phyloP scores from a whole-genome alignment of 2,113 vertebrate genomes.

The Polypterus senegalus region DNA sequence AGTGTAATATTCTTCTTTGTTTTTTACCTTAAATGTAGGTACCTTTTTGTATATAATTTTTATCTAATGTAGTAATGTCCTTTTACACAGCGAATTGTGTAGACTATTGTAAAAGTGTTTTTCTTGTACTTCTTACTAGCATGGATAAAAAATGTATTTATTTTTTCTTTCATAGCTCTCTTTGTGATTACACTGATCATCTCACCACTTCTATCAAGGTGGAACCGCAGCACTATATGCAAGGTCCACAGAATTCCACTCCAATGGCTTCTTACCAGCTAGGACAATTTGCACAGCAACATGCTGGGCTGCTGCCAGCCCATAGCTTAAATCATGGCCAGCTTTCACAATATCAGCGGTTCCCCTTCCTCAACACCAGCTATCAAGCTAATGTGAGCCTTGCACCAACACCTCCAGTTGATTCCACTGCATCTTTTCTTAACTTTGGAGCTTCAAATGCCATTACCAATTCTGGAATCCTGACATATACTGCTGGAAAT shows the following conservation, averaged over 20 bases:
- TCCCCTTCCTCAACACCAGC: conserved; percentile 41
- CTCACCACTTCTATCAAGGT: conserved; percentile 25
- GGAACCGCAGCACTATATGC: conserved; percentile 43
- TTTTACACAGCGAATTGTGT: too few species aligned
- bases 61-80: too few species aligned
- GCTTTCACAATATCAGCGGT: conserved; percentile 35
- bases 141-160: too few species aligned
- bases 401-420: conserved; percentile 40
- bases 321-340: conserved; percentile 21
- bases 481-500: conserved; percentile 34
- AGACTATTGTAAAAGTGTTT: too few species aligned
- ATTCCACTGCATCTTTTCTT: conserved; percentile 44
- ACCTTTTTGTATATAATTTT: too few species aligned
- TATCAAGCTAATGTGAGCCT: conserved; percentile 40
- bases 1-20: too few species aligned
- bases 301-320: conserved; percentile 20
- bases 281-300: conserved; percentile 27
- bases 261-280: conserved; percentile 33
- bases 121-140: too few species aligned
- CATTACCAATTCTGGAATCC: conserved; percentile 28
- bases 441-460: conserved; percentile 31
- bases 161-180: conserved; percentile 23
- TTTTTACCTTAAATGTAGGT: too few species aligned
- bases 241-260: conserved; percentile 36
- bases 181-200: conserved; percentile 44